phyloP scores from a whole-genome alignment of 2,797 vertebrate genomes.

The Pygocentrus nattereri region DNA sequence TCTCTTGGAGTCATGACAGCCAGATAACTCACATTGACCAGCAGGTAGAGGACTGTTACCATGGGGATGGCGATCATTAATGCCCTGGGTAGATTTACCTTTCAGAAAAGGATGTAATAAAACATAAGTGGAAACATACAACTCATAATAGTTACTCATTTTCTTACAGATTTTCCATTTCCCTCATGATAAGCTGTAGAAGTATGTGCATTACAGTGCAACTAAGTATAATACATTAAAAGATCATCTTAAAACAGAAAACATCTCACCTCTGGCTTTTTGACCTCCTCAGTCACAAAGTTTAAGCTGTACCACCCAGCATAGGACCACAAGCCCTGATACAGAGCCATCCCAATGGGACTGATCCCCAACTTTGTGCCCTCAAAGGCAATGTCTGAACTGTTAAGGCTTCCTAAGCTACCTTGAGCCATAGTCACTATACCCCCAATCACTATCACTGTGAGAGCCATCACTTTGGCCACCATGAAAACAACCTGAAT shows the following conservation, averaged over 20 bases:
- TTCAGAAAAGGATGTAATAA: not conserved
- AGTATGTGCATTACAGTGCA: too few species aligned
- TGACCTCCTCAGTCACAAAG: slow-evolving; percentile 82
- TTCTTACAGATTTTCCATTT: not conserved
- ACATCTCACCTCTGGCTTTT: slow-evolving; percentile 83
- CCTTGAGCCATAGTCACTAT: slow-evolving; percentile 68
- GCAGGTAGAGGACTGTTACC: slow-evolving; percentile 87
- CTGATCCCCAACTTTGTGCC: slow-evolving; percentile 68
- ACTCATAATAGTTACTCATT: not conserved
- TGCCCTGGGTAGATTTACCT: slow-evolving; percentile 89
- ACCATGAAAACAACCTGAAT: slow-evolving; percentile 82
- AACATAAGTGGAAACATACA: slow-evolving; percentile 8
- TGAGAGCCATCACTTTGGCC: slow-evolving; percentile 78
- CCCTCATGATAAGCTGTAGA: not conserved
- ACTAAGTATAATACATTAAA: not conserved
- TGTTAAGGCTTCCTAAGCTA: slow-evolving; percentile 69
- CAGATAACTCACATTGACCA: slow-evolving; percentile 92
- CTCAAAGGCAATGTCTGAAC: slow-evolving; percentile 75
- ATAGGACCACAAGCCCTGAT: slow-evolving; percentile 86
- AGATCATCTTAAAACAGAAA: not conserved
- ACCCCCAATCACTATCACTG: slow-evolving; percentile 79
- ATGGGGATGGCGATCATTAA: slow-evolving; percentile 87
- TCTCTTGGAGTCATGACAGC: slow-evolving; percentile 86
- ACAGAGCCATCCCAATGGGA: slow-evolving; percentile 80
- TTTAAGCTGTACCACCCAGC: slow-evolving; percentile 85